Evolutionary conservation across 2,113 vertebrate genomes (phyloP).

Genomic region (Riparia riparia): DNA sequence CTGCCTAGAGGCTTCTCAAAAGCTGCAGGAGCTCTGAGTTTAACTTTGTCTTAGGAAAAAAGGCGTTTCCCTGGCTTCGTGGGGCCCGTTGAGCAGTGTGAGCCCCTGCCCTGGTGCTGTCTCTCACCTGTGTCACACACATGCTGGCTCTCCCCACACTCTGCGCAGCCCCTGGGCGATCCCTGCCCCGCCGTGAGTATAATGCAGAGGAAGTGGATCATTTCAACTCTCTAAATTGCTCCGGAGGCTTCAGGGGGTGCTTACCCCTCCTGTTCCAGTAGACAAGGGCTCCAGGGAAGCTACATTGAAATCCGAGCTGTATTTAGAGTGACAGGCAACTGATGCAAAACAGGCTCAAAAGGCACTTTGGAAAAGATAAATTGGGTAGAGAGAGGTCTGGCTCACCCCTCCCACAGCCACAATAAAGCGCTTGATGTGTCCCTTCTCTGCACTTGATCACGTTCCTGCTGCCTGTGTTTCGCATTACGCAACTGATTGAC

Average conservation of each 20-base stretch:
- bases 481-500: slow-evolving; percentile 49
- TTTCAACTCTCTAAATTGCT: not conserved
- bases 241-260: not conserved
- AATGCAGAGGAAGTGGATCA: not conserved
- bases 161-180: not conserved
- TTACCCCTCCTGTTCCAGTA: not conserved
- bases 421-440: not conserved
- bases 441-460: slow-evolving; percentile 30
- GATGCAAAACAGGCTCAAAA: slow-evolving; percentile 37
- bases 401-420: not conserved
- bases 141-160: not conserved
- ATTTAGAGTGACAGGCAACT: not conserved
- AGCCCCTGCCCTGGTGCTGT: not conserved
- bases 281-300: not conserved
- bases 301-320: not conserved
- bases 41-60: not conserved
- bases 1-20: not conserved
- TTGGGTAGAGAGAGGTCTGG: not conserved
- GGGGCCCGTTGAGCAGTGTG: not conserved
- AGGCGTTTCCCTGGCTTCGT: not conserved
- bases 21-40: not conserved
- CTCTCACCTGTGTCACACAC: not conserved
- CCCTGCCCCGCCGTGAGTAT: not conserved
- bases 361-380: not conserved
- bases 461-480: slow-evolving; percentile 18